Base-by-base conservation (phyloP, 2,113 vertebrate species). In the Sceloporus undulatus region DNA sequence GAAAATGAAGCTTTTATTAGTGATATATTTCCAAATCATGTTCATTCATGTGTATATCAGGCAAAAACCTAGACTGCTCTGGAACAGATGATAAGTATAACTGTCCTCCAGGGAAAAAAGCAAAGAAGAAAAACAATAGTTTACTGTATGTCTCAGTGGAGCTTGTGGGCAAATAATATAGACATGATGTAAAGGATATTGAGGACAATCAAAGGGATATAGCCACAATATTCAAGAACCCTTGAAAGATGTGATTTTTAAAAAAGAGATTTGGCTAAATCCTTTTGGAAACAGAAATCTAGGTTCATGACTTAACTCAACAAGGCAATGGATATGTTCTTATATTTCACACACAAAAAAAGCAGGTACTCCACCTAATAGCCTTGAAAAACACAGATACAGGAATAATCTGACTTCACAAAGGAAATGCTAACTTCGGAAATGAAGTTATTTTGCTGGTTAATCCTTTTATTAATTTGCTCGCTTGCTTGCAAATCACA, bases 401-500 rank as follows among this genome's bases (percentile, higher is more conserved):
- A 65, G 38, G 52, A 92, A 92, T 92, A 91, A 74, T 65, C 91
- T 85, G 81, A 85, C 88, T 92, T 93, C 70, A 82, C 52, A 87
- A 84, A 75, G 74, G 42, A 79, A 90, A 87, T 34, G 18, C n/a
- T 18, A 74, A 38, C 73, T 74, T 74, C 70, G 79, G 56, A 90
- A 84, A 75, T 77, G 38, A 79, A 90, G 86, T 85, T 88, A 77
- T 89, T 87, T 85, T 90, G 78, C 76, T 90, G 86, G 4, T 84
- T 93, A 95, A 93, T 94, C 85, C 74, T 25, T 71, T 8, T 91
- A 84, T 89, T 94, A 91, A 92, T 94, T 94, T 94, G 54, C 59
- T 80, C 87, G 29, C 70, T 90, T 92, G 83, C 25, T 29, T 71
- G 68, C 11, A 87, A 90, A 94, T 78, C 2, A 73, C 91, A 66